Evolutionary conservation across 2,888 invertebrate genomes (phyloP), one percentile per base, ranked within the genome.

Genomic region (Adelognathus sp.): DNA sequence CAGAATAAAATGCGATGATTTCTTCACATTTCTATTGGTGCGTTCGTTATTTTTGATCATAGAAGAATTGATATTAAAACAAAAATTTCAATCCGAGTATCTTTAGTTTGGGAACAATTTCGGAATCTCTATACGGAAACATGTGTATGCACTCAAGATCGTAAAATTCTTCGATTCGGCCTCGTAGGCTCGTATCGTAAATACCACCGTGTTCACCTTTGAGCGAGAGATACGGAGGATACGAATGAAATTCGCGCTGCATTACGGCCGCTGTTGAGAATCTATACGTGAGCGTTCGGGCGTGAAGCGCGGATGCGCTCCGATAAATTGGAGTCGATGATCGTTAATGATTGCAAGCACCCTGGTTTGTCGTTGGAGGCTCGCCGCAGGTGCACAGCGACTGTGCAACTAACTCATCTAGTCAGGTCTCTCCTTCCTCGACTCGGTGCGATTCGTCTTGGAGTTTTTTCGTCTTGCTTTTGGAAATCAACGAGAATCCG

Each of bases 271-370:
- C 46, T 36, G 66, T 29, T 74, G 36, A 67, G 67, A n/a, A n/a
- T n/a, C n/a, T 74, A 21, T 52, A 29, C 60, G 52, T 27, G 67
- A 56, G 76, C 69, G 70, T 76, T 76, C 56, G 70, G 16, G 63
- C 76, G 70, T 76, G 69, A 70, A 64, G 69, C 56, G 39, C 39
- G 63, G 69, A 64, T 63, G 56, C 76, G 76, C 76, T 76, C 63
- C 76, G 76, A 76, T 76, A 76, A 70, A 70, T 76, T 58, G 76
- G 63, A 36, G 61, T 54, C 63, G 69, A 75, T 69, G 75, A 75
- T 75, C 63, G 44, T 54, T 54, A 54, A 75, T 75, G 33, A 75
- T 75, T 56, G 56, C 64, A 27, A 27, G 31, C 21, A n/a, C 58
- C 46, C 31, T n/a, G 67, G n/a, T 41, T 27, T 64, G 44, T 39